phyloP scores from a whole-genome alignment of 2,888 invertebrate genomes.

The Anagyrus pseudococci region DNA sequence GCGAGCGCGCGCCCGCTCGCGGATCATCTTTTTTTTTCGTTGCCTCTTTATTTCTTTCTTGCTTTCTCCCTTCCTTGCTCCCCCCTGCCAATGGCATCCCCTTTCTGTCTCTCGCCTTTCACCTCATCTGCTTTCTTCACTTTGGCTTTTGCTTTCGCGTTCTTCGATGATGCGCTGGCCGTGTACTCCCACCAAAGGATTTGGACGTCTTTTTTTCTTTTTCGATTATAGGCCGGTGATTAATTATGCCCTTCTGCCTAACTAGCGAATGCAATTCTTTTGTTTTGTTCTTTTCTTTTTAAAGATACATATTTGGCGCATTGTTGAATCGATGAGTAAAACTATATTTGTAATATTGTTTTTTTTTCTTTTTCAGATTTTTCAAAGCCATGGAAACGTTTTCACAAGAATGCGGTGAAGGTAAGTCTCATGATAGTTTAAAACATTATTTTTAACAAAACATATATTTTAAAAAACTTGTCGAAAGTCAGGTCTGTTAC shows the following conservation, averaged over 20 bases:
- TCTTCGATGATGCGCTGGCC: conserved; percentile 7
- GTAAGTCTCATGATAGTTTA: conserved; percentile 55
- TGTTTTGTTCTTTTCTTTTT: too few relatives aligned
- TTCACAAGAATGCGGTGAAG: conserved; percentile 49
- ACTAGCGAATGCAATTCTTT: too few relatives aligned
- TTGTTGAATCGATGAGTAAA: neutral
- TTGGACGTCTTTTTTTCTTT: neutral
- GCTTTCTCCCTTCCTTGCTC: neutral
- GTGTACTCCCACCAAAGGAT: conserved; percentile 1
- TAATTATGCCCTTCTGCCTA: too few relatives aligned
- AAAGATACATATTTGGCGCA: too few relatives aligned
- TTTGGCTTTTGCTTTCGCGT: conserved; percentile 4
- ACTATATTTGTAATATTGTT: neutral
- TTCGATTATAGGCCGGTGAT: too few relatives aligned
- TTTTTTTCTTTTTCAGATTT: conserved; percentile 60
- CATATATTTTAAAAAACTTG: too few relatives aligned
- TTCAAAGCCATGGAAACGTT: conserved; percentile 59
- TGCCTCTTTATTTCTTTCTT: too few relatives aligned
- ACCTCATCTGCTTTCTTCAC: neutral
- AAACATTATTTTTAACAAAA: too few relatives aligned
- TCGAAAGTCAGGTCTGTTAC: too few relatives aligned
- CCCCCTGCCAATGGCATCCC: neutral
- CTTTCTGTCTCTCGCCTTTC: conserved; percentile 4
- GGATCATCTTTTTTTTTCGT: neutral
- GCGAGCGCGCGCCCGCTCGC: conserved; percentile 15